Evolutionary conservation across 2,113 vertebrate genomes (phyloP), one percentile per base, ranked within the genome.

Genomic region (Hirundichthys speculiger): DNA sequence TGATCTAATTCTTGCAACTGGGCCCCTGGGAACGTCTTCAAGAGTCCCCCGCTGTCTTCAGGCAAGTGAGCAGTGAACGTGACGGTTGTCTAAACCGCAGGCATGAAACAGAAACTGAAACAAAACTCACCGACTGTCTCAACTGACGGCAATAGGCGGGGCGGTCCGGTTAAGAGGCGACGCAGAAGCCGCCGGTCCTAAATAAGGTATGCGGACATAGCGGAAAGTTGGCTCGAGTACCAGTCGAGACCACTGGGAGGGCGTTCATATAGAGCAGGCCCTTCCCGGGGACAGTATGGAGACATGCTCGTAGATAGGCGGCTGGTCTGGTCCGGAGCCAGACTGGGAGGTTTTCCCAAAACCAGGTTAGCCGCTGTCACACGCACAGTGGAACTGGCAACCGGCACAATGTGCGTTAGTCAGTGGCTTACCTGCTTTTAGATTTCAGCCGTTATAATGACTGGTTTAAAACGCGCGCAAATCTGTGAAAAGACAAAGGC

Each of bases 291-390:
- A 68, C 78, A 59, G 55, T 63, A 56, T 72, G 18, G 25, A 19
- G 64, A 24, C 8, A 15, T 52, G 63, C 69, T 42, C 54, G 60
- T 20, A 50, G 47, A 39, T 14, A 22, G 72, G 51, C 12, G 54
- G 62, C 59, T 69, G 47, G 50, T 55, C 59, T 68, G 66, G n/a
- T 19, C n/a, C 7, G 14, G 54, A 60, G 30, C 20, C 39, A 61
- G 50, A 53, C 34, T 21, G 43, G 68, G 82, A 64, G 91, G 90
- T 85, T 80, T 89, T 95, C 94, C 96, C 93, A 98, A 95, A 94
- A 93, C 91, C 96, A 95, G 95, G 95, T 98, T 98, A 98, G 97
- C 97, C 97, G 97, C 97, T 99, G 97, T 99, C 97, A 98, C 97
- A 98, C 97, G 97, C 97, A 98, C 97, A 99, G 97, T 99, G 97